Evolutionary conservation across 1,140 invertebrate species (phyloP).

Genomic region (Zaprionus ghesquierei): DNA sequence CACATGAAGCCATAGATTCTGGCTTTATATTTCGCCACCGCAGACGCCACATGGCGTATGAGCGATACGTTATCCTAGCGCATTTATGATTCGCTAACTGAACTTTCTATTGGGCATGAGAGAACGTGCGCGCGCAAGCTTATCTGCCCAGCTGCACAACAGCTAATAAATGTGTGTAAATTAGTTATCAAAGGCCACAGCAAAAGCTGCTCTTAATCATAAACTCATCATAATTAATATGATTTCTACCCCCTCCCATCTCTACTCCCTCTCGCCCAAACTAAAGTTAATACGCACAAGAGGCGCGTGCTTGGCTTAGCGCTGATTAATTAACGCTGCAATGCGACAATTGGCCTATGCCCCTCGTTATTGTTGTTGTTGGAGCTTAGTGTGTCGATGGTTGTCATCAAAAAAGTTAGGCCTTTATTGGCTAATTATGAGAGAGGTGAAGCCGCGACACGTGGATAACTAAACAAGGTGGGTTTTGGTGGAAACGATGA

Average conservation of each 20-base stretch:
- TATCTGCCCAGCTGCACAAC: constrained; percentile 67
- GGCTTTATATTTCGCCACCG: constrained; percentile 51
- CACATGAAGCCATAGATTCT: constrained; percentile 1
- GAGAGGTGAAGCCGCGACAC: not conserved
- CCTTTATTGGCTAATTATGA: not conserved
- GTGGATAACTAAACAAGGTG: too few species aligned
- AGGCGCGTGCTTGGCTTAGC: constrained; percentile 2
- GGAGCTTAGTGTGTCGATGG: not conserved
- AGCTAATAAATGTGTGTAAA: constrained; percentile 75
- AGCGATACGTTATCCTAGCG: constrained; percentile 39
- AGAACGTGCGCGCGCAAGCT: not conserved
- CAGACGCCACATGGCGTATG: constrained; percentile 68
- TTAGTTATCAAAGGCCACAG: constrained; percentile 61
- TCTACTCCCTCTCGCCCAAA: not conserved
- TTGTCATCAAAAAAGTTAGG: not conserved
- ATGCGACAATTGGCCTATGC: not conserved
- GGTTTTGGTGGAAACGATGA: too few species aligned
- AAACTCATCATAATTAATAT: constrained; percentile 75
- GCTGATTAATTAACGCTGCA: constrained; percentile 37
- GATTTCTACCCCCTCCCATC: constrained; percentile 24
- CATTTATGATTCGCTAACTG: constrained; percentile 25
- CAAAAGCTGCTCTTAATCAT: constrained; percentile 61
- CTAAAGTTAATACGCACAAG: constrained; percentile 13
- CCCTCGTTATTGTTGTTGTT: not conserved
- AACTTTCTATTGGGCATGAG: not conserved